phyloP scores from a whole-genome alignment of 2,113 vertebrate genomes.

The Gymnocephalus cernua region DNA sequence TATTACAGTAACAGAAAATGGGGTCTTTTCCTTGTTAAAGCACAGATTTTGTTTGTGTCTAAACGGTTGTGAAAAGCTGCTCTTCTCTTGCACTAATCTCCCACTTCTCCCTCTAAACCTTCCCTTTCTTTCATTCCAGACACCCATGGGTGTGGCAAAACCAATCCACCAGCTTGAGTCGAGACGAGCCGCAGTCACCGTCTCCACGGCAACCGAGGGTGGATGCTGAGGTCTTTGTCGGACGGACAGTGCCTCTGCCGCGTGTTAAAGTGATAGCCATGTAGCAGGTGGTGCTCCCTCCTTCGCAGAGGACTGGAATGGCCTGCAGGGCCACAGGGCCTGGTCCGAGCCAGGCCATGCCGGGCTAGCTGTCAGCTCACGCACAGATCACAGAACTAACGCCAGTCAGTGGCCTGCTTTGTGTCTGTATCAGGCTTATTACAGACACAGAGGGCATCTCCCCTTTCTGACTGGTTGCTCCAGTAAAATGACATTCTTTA shows the following conservation, averaged over 20 bases:
- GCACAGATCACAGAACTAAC: slow-evolving; percentile 53
- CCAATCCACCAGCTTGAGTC: slow-evolving; percentile 33
- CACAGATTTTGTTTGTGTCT: not conserved
- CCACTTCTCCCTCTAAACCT: slow-evolving; percentile 1
- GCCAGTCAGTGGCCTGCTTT: slow-evolving; percentile 46
- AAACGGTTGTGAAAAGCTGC: not conserved
- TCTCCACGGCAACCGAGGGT: slow-evolving; percentile 72
- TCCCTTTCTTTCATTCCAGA: slow-evolving; percentile 31
- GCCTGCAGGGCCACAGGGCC: slow-evolving; percentile 51
- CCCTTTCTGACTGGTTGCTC: not conserved
- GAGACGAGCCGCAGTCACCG: slow-evolving; percentile 37
- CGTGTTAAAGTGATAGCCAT: slow-evolving; percentile 30
- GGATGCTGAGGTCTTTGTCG: slow-evolving; percentile 57
- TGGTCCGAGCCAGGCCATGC: slow-evolving; percentile 51
- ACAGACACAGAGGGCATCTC: not conserved
- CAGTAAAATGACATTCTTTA: slow-evolving; percentile 4
- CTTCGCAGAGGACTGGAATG: slow-evolving; percentile 17
- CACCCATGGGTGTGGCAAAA: slow-evolving; percentile 70
- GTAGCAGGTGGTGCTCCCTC: slow-evolving; percentile 70
- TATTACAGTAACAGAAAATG: not conserved
- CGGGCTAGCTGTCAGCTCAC: slow-evolving; percentile 69
- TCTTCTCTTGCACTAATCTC: slow-evolving; percentile 20
- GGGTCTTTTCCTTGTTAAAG: not conserved
- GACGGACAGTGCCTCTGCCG: slow-evolving; percentile 8
- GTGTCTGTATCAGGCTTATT: slow-evolving; percentile 36